Evolutionary conservation across 2,113 vertebrate species (phyloP).

Genomic region (Mus musculus): DNA sequence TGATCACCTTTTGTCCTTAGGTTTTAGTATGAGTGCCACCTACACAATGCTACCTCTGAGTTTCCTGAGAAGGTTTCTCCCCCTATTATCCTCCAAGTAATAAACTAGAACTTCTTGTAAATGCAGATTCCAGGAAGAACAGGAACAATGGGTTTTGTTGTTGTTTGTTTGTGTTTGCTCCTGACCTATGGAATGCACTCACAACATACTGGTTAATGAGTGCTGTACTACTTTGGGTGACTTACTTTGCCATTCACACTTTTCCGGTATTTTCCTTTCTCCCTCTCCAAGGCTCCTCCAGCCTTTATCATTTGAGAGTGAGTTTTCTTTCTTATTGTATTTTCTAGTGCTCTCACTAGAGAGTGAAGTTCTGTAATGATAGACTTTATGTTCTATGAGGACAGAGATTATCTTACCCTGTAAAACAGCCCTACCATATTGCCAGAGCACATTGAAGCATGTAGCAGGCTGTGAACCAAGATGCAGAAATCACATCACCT

Average conservation of each 20-base stretch:
- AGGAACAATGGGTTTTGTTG: background rate
- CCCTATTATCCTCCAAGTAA: background rate
- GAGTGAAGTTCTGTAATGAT: background rate
- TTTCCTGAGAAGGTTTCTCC: background rate
- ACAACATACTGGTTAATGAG: background rate
- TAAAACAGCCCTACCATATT: background rate
- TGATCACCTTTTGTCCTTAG: background rate
- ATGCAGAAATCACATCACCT: background rate
- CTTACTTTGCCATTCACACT: background rate
- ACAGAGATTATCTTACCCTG: background rate
- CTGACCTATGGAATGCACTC: background rate
- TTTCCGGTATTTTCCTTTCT: background rate
- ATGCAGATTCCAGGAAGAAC: background rate
- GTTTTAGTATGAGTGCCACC: background rate
- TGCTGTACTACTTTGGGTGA: background rate
- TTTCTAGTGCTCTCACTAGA: background rate
- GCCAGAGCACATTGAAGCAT: background rate
- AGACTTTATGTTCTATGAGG: background rate
- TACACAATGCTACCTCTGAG: background rate
- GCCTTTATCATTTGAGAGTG: background rate
- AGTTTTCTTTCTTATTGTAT: background rate
- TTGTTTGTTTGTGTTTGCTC: background rate
- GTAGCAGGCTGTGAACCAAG: background rate
- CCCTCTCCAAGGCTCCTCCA: background rate
- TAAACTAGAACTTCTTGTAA: background rate